Evolutionary conservation across 2,113 vertebrate species (phyloP), one percentile per base, ranked within the genome.

Genomic region (Trochalopteron elliotii): DNA sequence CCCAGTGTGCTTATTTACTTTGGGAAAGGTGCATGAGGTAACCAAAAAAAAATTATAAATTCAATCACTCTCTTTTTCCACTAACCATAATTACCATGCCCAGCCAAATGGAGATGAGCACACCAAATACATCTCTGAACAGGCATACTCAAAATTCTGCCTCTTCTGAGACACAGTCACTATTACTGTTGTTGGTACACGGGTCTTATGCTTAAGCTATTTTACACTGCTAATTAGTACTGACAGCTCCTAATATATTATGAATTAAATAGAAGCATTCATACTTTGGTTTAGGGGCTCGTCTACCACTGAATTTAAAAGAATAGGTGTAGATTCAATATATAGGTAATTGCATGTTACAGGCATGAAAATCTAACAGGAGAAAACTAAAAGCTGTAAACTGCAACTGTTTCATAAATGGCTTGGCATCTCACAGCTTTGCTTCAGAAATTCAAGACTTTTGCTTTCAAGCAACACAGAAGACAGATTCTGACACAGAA

Each of bases 191-290:
- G 45, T 83, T 89, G 96, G 94, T 84, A 96, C 11, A 5, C 68
- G 42, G 59, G 74, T 76, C 65, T 79, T 85, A 39, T 57, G 76
- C 89, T 94, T 83, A 97, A 92, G 67, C 35, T 93, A 65, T 86
- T 96, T 94, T 83, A 91, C 45, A 81, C 68, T 7, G 8, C 60
- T 93, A 90, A 95, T 90, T 89, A 92, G 79, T 84, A 94, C 61
- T 80, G 89, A 95, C 72, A 94, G 74, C 39, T 80, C 42, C 83
- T 89, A 97, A 95, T 87, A 87, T 91, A 96, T 86, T 96, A 94
- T 83, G 96, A 91, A 95, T 97, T 94, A 97, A 97, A 93, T 23
- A 92, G 91, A 45, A 79, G 71, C 95, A 92, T 79, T 88, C 80
- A 74, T 23, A 56, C 57, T 96, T 93, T 74, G 22, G 27, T 35